phyloP scores from a whole-genome alignment of 2,888 invertebrate species.

The Orthonychiurus folsomi region DNA sequence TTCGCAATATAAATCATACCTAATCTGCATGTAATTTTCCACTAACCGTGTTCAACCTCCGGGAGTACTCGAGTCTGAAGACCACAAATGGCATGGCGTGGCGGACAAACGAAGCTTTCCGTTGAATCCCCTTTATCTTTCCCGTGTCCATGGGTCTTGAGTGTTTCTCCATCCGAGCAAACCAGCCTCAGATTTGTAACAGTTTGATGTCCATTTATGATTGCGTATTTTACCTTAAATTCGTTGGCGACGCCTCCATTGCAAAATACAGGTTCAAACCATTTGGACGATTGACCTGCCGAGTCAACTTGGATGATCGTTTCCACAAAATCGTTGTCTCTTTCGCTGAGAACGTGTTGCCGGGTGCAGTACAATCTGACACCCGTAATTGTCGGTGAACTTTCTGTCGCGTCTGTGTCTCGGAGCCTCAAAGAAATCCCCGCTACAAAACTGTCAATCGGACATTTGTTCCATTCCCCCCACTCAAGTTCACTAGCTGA shows the following conservation, averaged over 20 bases:
- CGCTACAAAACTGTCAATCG: neutral
- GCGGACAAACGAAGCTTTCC: slow-evolving; percentile 22
- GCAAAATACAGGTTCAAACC: slow-evolving; percentile 6
- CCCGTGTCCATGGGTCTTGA: slow-evolving; percentile 21
- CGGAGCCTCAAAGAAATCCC: slow-evolving; percentile 3
- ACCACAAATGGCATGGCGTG: slow-evolving; percentile 27
- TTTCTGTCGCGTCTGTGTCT: neutral
- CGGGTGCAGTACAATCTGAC: slow-evolving; percentile 11
- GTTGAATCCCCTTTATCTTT: slow-evolving; percentile 28
- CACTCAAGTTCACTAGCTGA: neutral
- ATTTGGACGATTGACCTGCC: neutral
- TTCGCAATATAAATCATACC: no score
- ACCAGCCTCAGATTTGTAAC: neutral
- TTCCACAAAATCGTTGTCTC: neutral
- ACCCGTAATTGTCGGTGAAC: neutral
- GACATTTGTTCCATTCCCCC: slow-evolving; percentile 6
- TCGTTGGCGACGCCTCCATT: neutral
- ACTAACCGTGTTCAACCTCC: no score
- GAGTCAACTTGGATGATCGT: neutral
- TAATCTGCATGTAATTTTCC: no score
- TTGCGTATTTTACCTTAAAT: neutral
- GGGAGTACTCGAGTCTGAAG: slow-evolving; percentile 21
- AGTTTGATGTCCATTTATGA: neutral
- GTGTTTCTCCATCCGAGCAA: slow-evolving; percentile 2
- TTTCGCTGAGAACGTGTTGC: slow-evolving; percentile 6